Evolutionary conservation across 2,888 invertebrate species (phyloP), one percentile per base, ranked within the genome.

Genomic region (Melikaiella ostensackeni): DNA sequence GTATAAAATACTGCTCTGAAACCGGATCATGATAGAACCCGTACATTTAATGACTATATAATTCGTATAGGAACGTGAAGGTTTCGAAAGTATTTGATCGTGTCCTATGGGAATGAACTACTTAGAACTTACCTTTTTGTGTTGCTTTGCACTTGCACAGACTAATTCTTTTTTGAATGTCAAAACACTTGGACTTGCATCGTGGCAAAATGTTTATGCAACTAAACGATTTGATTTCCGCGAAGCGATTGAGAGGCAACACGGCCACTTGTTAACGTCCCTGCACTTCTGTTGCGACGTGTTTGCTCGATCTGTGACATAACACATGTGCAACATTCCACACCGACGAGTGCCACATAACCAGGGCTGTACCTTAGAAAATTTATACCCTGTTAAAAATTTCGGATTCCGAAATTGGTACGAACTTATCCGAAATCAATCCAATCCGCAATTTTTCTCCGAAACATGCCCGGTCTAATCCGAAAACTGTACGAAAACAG

Each of bases 211-310:
- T 77, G 70, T 79, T 84, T 75, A 80, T 77, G 74, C 75, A 83
- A 78, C 76, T 64, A 84, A 82, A 80, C 83, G 84, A 84, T 84
- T 86, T 81, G 89, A 84, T 81, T 81, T 82, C 84, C 86, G 88
- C 87, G 83, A 83, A 87, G 81, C 84, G 84, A 87, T 89, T 85
- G 85, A 84, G 84, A 24, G 24, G 42, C 42, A 64, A 84, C 80
- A 79, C 83, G 83, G 87, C 86, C 88, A 89, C 89, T 89, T 89
- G 89, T 88, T 88, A 88, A 82, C 76, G 76, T 81, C 77, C 75
- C 80, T 24, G 73, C 78, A 74, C 55, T 62, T 59, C 24, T 74
- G 42, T 42, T 50, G 70, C 70, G 46, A 50, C 46, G 66, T 70
- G 46, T 70, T 42, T 64, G 64, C 64, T 42, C 24, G 42, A 7